A percentile compares a stretch with the other conserved stretches of the same genome.
These are phyloP conservation scores for Stenotaenia linearis DNA, from an alignment of 2,888 invertebrate species.

Conservation along the genomic window DNA sequence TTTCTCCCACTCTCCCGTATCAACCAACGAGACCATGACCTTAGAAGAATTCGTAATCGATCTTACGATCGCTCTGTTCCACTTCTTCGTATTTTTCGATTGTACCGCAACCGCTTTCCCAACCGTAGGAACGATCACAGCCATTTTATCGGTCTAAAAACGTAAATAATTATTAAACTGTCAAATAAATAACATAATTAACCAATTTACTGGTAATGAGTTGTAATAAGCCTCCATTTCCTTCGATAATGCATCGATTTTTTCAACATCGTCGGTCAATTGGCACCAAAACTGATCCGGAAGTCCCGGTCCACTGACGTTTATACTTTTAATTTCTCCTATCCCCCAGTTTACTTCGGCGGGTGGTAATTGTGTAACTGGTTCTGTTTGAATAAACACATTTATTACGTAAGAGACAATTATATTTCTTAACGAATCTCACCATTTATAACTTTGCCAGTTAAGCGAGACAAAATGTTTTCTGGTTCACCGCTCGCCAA, in stretches of 20 bases:
- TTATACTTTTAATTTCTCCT: not conserved
- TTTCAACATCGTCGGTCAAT: conserved; percentile 36
- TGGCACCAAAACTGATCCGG: conserved; percentile 30
- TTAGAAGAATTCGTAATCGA: not conserved
- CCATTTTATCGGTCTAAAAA: not conserved
- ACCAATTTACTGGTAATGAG: not conserved
- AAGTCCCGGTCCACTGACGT: not conserved
- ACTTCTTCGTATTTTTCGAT: not conserved
- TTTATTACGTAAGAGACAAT: not conserved
- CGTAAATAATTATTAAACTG: not conserved
- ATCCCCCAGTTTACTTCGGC: not conserved
- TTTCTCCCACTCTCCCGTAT: conserved; percentile 5
- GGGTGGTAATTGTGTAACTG: not conserved
- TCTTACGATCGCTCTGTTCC: not conserved
- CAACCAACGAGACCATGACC: not conserved
- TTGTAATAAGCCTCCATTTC: not conserved
- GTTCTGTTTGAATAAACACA: not conserved
- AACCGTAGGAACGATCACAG: not conserved
- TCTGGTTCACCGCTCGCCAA: not conserved
- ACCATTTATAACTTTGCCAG: not conserved
- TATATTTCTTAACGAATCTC: not conserved
- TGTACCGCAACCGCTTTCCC: not conserved
- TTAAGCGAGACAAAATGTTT: not conserved
- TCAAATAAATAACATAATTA: not conserved
- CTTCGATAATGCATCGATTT: conserved; percentile 37